Evolutionary conservation across 2,888 invertebrate species (phyloP).

Genomic region (Tiliacea aurago): DNA sequence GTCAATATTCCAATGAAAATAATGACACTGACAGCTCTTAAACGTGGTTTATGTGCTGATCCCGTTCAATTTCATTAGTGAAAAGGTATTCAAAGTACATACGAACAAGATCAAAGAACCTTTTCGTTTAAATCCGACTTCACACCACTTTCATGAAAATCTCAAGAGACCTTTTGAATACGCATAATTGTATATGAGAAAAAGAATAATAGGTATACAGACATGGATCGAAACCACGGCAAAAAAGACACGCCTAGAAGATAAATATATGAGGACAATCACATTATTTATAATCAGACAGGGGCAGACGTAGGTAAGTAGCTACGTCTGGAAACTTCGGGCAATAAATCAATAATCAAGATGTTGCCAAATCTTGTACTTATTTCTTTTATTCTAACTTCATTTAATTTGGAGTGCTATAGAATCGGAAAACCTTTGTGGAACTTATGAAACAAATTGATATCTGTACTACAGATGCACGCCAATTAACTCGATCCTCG

Average conservation of each 20-base stretch:
- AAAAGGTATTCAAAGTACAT: not conserved
- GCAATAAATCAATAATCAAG: constrained; percentile 22
- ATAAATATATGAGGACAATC: constrained; percentile 21
- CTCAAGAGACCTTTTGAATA: constrained; percentile 8
- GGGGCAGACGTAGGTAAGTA: constrained; percentile 9
- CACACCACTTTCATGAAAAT: constrained; percentile 19
- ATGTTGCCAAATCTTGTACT: constrained; percentile 13
- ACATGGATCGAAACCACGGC: constrained; percentile 13
- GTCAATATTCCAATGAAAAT: no score
- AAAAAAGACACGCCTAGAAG: constrained; percentile 3
- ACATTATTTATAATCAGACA: constrained; percentile 38
- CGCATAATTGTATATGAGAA: not conserved
- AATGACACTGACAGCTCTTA: no score
- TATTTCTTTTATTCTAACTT: constrained; percentile 1
- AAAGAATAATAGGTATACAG: constrained; percentile 1
- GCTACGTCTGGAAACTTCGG: constrained; percentile 33
- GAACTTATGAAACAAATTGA: not conserved
- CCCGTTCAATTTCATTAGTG: no score
- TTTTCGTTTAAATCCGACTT: constrained; percentile 18
- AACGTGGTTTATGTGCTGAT: no score
- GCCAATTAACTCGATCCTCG: not conserved
- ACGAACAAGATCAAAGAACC: not conserved
- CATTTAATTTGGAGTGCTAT: not conserved
- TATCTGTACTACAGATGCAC: not conserved
- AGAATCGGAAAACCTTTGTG: not conserved